These are phyloP conservation scores for Agrilus planipennis DNA, from an alignment of 1,140 invertebrate species.

Conservation along the genomic window DNA sequence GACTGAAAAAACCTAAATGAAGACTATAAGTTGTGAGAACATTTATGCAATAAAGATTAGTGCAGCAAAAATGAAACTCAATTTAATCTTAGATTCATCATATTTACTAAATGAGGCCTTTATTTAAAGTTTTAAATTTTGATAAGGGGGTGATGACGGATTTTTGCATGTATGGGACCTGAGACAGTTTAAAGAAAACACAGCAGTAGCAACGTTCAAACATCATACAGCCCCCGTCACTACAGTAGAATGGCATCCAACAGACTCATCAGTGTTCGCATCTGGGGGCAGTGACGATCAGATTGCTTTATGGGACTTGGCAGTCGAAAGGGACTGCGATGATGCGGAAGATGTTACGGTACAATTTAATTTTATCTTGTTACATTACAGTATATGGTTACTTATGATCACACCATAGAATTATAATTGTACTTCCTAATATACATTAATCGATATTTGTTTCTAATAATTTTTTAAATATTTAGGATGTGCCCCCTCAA, in stretches of 20 bases:
- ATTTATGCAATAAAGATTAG: too few relatives aligned
- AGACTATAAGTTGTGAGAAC: too few relatives aligned
- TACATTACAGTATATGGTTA: too few relatives aligned
- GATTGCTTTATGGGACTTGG: conserved; percentile 94
- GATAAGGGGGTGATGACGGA: conserved; percentile 88
- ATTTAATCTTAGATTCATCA: too few relatives aligned
- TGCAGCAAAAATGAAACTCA: too few relatives aligned
- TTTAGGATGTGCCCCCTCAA: conserved; percentile 79
- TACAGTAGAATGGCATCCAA: conserved; percentile 94
- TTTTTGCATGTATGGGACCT: conserved; percentile 92
- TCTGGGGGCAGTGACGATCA: conserved; percentile 92
- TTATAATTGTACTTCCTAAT: too few relatives aligned
- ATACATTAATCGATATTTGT: too few relatives aligned
- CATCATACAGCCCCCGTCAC: conserved; percentile 88
- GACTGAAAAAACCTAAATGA: too few relatives aligned
- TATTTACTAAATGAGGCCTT: too few relatives aligned
- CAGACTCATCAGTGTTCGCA: conserved; percentile 84
- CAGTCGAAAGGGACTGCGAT: conserved; percentile 68
- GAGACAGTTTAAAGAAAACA: conserved; percentile 69
- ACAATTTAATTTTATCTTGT: conserved; percentile 11
- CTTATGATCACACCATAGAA: too few relatives aligned
- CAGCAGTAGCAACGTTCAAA: conserved; percentile 84
- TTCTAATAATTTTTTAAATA: conserved; percentile 12
- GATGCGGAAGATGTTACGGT: conserved; percentile 49
- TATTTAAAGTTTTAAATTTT: too few relatives aligned